Evolutionary conservation across 2,888 invertebrate genomes (phyloP).

Genomic region (Drosophila recens): DNA sequence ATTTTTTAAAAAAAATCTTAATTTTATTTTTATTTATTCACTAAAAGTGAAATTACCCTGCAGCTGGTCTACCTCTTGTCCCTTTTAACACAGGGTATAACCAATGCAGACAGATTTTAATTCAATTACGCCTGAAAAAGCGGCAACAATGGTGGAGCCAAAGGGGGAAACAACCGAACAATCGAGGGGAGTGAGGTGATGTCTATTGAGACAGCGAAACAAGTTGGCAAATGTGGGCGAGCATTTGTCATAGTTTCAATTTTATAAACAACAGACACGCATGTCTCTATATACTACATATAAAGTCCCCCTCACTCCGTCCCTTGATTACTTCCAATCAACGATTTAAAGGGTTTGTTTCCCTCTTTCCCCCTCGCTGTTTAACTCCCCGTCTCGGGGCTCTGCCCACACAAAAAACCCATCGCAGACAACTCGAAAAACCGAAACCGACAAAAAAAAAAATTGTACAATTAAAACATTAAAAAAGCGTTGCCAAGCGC

Average conservation of each 20-base stretch:
- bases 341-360: slow-evolving; percentile 42
- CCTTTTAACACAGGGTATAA: slow-evolving; percentile 3
- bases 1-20: no score
- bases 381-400: neutral
- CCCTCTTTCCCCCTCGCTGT: neutral
- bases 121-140: slow-evolving; percentile 37
- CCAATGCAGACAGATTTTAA: slow-evolving; percentile 42
- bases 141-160: slow-evolving; percentile 10
- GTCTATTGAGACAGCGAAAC: slow-evolving; percentile 16
- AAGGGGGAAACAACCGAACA: neutral
- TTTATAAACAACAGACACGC: slow-evolving; percentile 41
- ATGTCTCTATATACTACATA: slow-evolving; percentile 21
- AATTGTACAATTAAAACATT: slow-evolving; percentile 51
- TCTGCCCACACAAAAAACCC: slow-evolving; percentile 23
- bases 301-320: slow-evolving; percentile 1
- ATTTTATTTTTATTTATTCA: no score
- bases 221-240: slow-evolving; percentile 38
- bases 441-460: slow-evolving; percentile 9
- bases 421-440: slow-evolving; percentile 18
- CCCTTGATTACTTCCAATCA: slow-evolving; percentile 33
- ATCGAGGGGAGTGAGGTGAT: neutral
- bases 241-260: slow-evolving; percentile 51
- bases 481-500: slow-evolving; percentile 42
- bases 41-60: neutral
- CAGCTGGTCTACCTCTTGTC: neutral